Base-by-base conservation (phyloP, 53 echinoderm and acorn worm genomes). In the Crossaster papposus region DNA sequence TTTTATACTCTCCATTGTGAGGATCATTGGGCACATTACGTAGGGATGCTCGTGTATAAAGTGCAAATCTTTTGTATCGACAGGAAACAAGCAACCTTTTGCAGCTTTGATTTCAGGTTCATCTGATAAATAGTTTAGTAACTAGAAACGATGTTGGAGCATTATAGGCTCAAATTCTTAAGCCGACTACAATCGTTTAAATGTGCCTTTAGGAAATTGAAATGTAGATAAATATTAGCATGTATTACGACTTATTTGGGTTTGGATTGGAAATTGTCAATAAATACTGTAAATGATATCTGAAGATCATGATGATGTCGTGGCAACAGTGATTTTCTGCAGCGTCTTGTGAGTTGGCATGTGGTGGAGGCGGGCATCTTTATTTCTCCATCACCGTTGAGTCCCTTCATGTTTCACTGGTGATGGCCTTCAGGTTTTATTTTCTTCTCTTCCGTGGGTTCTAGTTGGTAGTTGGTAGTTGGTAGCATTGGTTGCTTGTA, bases 311-410 rank as follows among this genome's bases (percentile, higher is more conserved):
- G 83, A 70, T 70, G 70, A 37, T 83, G 83, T 83, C 51, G 15
- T 70, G 30, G 30, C 68, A 44, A 83, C 37, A 12, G 65, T 70
- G 70, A 70, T 36, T 83, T 83, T 83, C 51, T 0, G 23, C 83
- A 15, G 70, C 26, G 70, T 38, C 79, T 14, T 14, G 36, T 30
- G 65, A 44, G 68, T 83, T 51, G 23, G 83, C 83, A 83, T 70
- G 44, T 13, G 83, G 83, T 83, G 83, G 83, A 70, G 83, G 70
- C n/a, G 14, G 50, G 4, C 51, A 50, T 83, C 70, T 50, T 70
- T 23, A 68, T 70, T 14, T 1, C 37, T 23, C 30, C 65, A 68
- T 64, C 34, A 26, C 22, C 24, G 15, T 12, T 3, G 36, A 31
- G 11, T 63, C 33, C 18, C 3, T 80, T 63, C 55, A 6, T 36